These are phyloP conservation scores for Babylonia areolata DNA, from an alignment of 1,140 invertebrate species.

Conservation along the genomic window DNA sequence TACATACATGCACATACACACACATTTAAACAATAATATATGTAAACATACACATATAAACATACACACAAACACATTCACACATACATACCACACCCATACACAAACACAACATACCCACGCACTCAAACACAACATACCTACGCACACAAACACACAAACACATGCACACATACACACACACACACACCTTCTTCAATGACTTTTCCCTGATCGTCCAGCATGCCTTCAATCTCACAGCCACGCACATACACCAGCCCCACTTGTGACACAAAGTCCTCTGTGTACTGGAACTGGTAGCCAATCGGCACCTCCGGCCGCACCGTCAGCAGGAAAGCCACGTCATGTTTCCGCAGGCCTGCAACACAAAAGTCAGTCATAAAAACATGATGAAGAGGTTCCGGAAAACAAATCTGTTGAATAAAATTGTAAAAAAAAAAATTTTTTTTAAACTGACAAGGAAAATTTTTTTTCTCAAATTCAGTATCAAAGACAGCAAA, in stretches of 20 bases:
- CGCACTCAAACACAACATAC: not conserved
- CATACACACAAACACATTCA: not conserved
- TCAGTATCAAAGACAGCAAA: no score
- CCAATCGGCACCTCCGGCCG: constrained; percentile 89
- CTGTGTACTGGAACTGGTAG: constrained; percentile 73
- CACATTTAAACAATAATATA: no score
- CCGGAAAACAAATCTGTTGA: no score
- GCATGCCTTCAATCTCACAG: constrained; percentile 99
- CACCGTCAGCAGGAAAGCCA: constrained; percentile 96
- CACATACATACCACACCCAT: not conserved
- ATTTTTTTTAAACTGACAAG: no score
- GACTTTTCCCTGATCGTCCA: constrained; percentile 96
- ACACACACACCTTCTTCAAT: constrained; percentile 89
- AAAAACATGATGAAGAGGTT: no score
- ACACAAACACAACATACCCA: not conserved
- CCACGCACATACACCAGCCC: constrained; percentile 94
- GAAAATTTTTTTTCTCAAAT: no score
- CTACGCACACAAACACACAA: not conserved
- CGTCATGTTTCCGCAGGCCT: constrained; percentile 95
- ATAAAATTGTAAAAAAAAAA: no score
- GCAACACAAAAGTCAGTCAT: not conserved
- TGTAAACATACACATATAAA: not conserved
- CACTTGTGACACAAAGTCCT: constrained; percentile 79
- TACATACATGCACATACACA: not conserved
- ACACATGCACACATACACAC: not conserved